Base-by-base conservation (phyloP, 2,113 vertebrate species). In the Osmerus eperlanus region DNA sequence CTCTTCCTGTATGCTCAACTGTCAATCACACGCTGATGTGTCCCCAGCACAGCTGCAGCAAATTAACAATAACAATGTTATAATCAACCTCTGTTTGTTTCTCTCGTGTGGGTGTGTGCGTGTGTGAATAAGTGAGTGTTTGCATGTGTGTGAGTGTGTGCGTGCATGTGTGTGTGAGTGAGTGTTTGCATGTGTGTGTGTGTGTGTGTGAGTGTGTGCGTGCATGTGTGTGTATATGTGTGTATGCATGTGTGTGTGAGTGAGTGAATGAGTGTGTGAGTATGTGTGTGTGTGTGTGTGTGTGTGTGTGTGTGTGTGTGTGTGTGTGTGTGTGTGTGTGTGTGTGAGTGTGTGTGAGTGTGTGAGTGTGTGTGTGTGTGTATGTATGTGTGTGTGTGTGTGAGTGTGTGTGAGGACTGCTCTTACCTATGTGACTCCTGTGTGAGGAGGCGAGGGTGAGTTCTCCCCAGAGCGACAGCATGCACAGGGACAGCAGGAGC, bases 351-450 rank as follows among this genome's bases (percentile, higher is more conserved):
- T 2, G 11, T 12, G 21, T 21, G 18, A 1, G 19, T 1, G 2
- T 12, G 58, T 2, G 21, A 25, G n/a, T 25, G 18, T 19, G 21
- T 1, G 21, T 11, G 16, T 3, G 19, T 1, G 1, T 23, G 72
- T 36, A 28, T 65, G 15, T 69, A 60, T 62, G 74, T 66, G 74
- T 65, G 60, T 36, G 53, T 66, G 74, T 23, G 29, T 29, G 64
- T 63, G 58, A 47, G 62, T 64, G 47, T 63, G 41, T 70, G 15
- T 16, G 55, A 56, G 55, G 55, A 56, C 72, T n/a, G 60, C 29
- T 71, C 90, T 67, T 93, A 96, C 94, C 94, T 90, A 94, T 89
- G 90, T 96, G 94, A 89, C 93, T 96, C 82, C 94, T 93, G 89
- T 95, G 93, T 23, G 89, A 87, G 55, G 93, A 93, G 62, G 94